phyloP scores from a whole-genome alignment of 2,113 vertebrate genomes.

The Pelobates fuscus region DNA sequence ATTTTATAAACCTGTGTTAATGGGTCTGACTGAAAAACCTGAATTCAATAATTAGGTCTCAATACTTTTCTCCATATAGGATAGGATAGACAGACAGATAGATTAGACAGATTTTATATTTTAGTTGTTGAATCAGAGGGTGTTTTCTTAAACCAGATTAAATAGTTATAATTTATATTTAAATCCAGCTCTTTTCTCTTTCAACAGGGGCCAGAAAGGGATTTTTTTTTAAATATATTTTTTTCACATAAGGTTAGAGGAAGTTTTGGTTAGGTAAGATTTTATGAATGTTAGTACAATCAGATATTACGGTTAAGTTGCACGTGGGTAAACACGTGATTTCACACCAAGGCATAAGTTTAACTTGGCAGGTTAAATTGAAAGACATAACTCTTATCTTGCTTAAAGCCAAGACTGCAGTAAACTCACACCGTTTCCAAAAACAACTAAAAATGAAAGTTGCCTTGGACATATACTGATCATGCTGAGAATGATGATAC shows the following conservation, averaged over 20 bases:
- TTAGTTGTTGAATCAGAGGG: too few relatives aligned
- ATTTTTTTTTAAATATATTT: constrained; percentile 29
- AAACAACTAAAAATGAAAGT: constrained; percentile 69
- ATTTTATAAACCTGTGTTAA: too few relatives aligned
- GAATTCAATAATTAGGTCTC: too few relatives aligned
- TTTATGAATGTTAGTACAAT: constrained; percentile 69
- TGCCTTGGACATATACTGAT: constrained; percentile 64
- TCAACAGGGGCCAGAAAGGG: too few relatives aligned
- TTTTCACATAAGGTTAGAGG: constrained; percentile 58
- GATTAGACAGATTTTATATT: too few relatives aligned
- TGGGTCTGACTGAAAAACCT: too few relatives aligned
- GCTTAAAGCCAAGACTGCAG: constrained; percentile 69
- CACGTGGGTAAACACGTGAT: constrained; percentile 76
- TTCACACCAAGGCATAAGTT: constrained; percentile 76
- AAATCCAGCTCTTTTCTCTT: too few relatives aligned
- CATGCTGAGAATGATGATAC: constrained; percentile 63
- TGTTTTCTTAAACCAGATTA: too few relatives aligned
- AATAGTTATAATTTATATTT: too few relatives aligned
- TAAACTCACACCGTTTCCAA: constrained; percentile 72
- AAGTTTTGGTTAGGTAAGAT: constrained; percentile 65
- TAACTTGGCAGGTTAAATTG: constrained; percentile 69
- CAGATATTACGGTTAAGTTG: constrained; percentile 63
- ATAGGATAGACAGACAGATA: too few relatives aligned
- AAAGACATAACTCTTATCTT: constrained; percentile 71
- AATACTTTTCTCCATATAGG: too few relatives aligned